Conservation (phyloP, 2,888 invertebrate species). For the Invenusta paracnida region DNA sequence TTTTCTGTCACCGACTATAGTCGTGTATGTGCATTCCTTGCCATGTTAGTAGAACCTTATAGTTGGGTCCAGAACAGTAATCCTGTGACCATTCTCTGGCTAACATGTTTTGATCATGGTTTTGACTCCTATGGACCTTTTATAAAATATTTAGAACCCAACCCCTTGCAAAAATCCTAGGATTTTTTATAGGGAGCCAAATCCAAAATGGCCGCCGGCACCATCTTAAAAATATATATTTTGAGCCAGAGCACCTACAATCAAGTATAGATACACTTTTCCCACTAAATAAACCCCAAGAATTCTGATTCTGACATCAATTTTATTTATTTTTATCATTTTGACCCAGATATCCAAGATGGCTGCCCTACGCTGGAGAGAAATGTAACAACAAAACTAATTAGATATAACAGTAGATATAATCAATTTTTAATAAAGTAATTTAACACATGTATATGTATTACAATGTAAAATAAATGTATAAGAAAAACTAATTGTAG, state of each 20-base stretch:
- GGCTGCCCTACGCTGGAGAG: not conserved
- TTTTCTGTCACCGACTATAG: no score
- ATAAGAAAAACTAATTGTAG: not conserved
- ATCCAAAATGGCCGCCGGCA: no score
- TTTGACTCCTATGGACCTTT: no score
- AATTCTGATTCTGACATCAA: not conserved
- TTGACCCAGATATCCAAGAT: constrained; percentile 10
- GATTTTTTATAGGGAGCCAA: no score
- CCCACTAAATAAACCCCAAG: not conserved
- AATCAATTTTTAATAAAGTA: constrained; percentile 8
- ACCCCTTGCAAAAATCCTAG: no score
- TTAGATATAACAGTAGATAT: constrained; percentile 21
- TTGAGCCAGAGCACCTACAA: constrained; percentile 10
- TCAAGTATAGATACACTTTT: constrained; percentile 29
- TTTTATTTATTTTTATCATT: not conserved
- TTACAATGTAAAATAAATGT: no score
- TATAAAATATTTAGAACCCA: no score
- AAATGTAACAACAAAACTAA: constrained; percentile 27
- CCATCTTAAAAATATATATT: not conserved
- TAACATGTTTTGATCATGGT: not conserved
- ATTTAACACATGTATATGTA: not conserved
- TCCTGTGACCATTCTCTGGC: constrained; percentile 17
- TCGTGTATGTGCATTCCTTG: no score
- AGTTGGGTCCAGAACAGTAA: constrained; percentile 18
- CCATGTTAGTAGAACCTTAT: no score